Base-by-base conservation (phyloP, 2,888 invertebrate species). In the Tricholauxania praeusta region DNA sequence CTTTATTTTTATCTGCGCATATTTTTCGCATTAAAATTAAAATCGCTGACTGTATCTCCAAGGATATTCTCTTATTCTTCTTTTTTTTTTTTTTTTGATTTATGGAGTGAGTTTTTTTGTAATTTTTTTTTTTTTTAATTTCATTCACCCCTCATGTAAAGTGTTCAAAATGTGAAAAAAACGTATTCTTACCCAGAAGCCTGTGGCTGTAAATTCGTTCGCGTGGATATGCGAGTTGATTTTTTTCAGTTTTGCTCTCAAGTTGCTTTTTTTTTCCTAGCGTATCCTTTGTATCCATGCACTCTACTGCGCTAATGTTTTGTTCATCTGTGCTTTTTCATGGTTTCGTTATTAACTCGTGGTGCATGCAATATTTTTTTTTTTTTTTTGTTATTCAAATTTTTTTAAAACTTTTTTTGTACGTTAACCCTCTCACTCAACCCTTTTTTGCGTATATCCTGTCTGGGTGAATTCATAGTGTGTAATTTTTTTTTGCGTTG, bases 11-110 rank as follows among this genome's bases (percentile, higher is more conserved):
- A 77, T 77, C 74, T 71, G 75, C 82, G 81, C 86, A 85, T 86
- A 85, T 85, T 85, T 84, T 82, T 79, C 80, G 81, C 82, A 86
- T 86, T 85, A 84, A 82, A 81, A 82, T 77, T 53, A 69, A 75
- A 79, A 75, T 78, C 66, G 75, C 76, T 70, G 72, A 62, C 55
- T 72, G 76, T 68, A 71, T 65, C 71, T 72, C 73, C 70, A 74
- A 72, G 71, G 73, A 75, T 53, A 17, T 28, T 22, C n/a, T n/a
- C n/a, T n/a, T n/a, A n/a, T n/a, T n/a, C n/a, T 51, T 28, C 60
- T 60, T n/a, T 39, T 62, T 70, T 62, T 60, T 19, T 39, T 32
- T 22, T 62, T 47, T 17, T 63, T 63, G 39, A n/a, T 39, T 32
- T 28, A 47, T 15, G 17, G 47, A 12, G 52, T 51, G 53, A 17